A percentile compares a stretch with the other conserved stretches of the same genome.
phyloP scores from a whole-genome alignment of 2,113 vertebrate species.

The Herpailurus yagouaroundi region DNA sequence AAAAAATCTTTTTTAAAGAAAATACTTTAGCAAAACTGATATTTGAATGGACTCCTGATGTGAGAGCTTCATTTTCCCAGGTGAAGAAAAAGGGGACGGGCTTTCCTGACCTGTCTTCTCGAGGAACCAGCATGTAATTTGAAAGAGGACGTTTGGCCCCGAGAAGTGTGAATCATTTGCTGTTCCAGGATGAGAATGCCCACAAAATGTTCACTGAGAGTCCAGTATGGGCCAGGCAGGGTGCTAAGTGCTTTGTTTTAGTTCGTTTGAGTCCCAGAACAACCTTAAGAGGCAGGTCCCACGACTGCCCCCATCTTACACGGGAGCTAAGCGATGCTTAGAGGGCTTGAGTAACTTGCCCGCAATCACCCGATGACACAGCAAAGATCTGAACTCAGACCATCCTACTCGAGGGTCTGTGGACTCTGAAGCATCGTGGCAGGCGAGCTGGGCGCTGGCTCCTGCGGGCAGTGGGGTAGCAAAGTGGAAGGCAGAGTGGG shows the following conservation, averaged over 20 bases:
- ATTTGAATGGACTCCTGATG: background rate
- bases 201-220: background rate
- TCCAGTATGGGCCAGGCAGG: accelerated
- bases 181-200: background rate
- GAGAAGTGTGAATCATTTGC: background rate
- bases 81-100: background rate
- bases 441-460: too few species aligned
- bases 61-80: background rate
- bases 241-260: background rate
- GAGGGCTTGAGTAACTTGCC: background rate
- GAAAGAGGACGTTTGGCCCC: background rate
- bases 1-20: background rate
- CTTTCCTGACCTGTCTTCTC: background rate
- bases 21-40: background rate
- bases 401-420: too few species aligned
- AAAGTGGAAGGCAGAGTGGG: background rate
- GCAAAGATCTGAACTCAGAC: background rate
- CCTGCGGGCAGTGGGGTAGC: accelerated
- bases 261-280: background rate
- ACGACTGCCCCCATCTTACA: background rate
- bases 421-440: background rate
- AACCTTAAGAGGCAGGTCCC: background rate
- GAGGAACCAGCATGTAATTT: background rate
- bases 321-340: background rate
- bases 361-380: background rate